Percentiles rank a stretch among this genome's conserved stretches.
Conservation (phyloP, 2,797 vertebrate species). For the Trichosurus vulpecula region DNA sequence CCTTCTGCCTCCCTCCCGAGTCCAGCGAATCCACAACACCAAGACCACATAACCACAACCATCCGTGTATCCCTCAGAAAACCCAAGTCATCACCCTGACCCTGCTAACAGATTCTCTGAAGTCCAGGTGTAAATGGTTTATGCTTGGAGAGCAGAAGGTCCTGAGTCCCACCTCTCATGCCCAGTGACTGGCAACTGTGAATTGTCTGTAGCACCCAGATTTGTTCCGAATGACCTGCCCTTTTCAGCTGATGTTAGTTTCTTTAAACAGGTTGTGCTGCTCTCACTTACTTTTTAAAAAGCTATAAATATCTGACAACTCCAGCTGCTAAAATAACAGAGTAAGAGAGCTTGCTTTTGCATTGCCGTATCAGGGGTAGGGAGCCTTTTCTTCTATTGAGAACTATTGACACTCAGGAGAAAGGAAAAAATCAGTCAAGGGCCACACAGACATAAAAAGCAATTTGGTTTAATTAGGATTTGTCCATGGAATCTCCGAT, state of each 20-base stretch:
- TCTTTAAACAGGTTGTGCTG: conserved; percentile 18
- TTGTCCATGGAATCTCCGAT: not conserved
- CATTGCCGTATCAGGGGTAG: not conserved
- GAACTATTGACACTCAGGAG: not conserved
- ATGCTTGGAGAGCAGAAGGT: not conserved
- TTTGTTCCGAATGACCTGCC: not conserved
- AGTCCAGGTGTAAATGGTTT: not conserved
- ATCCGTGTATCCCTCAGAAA: not conserved
- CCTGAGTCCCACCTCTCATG: not conserved
- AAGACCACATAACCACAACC: not conserved
- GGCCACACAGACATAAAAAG: conserved; percentile 25
- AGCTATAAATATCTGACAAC: conserved; percentile 1
- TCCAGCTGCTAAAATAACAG: conserved; percentile 16
- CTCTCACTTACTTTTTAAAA: not conserved
- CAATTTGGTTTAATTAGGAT: conserved; percentile 21
- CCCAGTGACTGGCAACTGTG: too few relatives aligned
- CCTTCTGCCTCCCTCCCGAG: not conserved
- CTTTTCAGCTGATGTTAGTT: not conserved
- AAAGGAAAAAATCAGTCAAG: not conserved
- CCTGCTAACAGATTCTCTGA: not conserved
- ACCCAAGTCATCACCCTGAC: not conserved
- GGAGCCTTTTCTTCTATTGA: not conserved
- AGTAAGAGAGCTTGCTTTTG: not conserved
- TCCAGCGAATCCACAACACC: not conserved
- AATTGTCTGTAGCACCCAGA: not conserved